Percentiles rank a stretch among this genome's conserved stretches.
Evolutionary conservation across 2,888 invertebrate species (phyloP).

Genomic region (Ennomos erosarius): DNA sequence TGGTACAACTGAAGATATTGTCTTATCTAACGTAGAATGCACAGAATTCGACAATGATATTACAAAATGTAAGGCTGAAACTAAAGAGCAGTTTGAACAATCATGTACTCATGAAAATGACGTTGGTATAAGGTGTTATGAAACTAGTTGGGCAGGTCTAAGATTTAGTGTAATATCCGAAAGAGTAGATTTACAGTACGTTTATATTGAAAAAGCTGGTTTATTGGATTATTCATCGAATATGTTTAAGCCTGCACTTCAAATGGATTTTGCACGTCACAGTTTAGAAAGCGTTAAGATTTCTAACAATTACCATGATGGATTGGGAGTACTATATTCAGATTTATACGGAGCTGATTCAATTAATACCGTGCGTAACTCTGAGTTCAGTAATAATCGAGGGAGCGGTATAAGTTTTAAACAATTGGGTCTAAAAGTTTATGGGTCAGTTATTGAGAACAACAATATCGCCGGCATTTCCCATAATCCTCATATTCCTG

Average conservation of each 20-base stretch:
- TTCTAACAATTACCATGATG: slow-evolving; percentile 95
- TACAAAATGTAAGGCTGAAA: slow-evolving; percentile 93
- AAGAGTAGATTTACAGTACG: slow-evolving; percentile 93
- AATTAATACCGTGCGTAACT: slow-evolving; percentile 92
- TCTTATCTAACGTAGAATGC: slow-evolving; percentile 95
- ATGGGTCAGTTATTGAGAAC: slow-evolving; percentile 91
- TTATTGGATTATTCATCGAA: slow-evolving; percentile 96
- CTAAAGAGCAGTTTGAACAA: slow-evolving; percentile 91
- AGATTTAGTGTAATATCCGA: slow-evolving; percentile 95
- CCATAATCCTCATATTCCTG: slow-evolving; percentile 95
- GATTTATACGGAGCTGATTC: slow-evolving; percentile 95
- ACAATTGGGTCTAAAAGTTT: slow-evolving; percentile 93
- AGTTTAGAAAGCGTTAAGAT: slow-evolving; percentile 93
- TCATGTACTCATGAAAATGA: slow-evolving; percentile 95
- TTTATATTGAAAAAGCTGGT: slow-evolving; percentile 96
- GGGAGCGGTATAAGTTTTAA: slow-evolving; percentile 96
- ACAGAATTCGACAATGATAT: slow-evolving; percentile 96
- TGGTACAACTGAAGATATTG: slow-evolving; percentile 90
- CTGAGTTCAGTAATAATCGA: slow-evolving; percentile 92
- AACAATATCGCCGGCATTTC: slow-evolving; percentile 95
- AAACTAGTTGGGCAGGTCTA: slow-evolving; percentile 97
- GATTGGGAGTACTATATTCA: slow-evolving; percentile 96
- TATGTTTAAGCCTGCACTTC: slow-evolving; percentile 94
- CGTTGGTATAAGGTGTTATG: slow-evolving; percentile 95
- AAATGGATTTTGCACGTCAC: slow-evolving; percentile 94